phyloP scores from a whole-genome alignment of 2,797 vertebrate species.

The Crocodylus rhombifer region DNA sequence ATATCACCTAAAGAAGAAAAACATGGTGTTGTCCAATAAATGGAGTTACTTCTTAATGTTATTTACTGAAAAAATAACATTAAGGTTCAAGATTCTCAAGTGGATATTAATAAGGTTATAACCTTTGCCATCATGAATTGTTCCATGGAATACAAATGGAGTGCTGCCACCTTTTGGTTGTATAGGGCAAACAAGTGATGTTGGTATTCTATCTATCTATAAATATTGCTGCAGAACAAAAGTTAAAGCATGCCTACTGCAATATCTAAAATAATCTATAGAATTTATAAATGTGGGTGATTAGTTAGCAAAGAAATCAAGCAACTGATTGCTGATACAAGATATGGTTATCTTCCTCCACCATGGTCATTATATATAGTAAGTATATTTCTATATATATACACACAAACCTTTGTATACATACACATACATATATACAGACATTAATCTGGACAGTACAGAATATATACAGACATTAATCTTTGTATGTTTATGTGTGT shows the following conservation, averaged over 20 bases:
- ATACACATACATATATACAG: no score
- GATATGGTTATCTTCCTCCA: no score
- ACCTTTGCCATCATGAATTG: neutral
- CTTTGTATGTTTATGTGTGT: no score
- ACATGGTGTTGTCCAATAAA: neutral
- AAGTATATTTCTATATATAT: no score
- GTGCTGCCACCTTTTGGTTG: conserved; percentile 28
- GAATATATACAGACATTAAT: no score
- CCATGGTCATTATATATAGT: no score
- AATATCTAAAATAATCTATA: neutral
- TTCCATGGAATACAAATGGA: fast-evolving
- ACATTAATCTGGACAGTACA: no score
- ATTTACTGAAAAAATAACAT: neutral
- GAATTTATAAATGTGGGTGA: neutral
- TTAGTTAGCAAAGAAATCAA: neutral
- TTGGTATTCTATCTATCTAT: neutral
- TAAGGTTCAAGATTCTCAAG: neutral
- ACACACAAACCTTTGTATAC: no score
- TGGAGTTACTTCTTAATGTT: neutral
- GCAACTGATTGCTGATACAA: no score
- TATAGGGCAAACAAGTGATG: neutral
- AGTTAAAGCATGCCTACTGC: fast-evolving
- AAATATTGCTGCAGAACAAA: fast-evolving
- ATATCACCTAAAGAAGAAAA: conserved; percentile 5
- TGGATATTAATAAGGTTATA: neutral